Evolutionary conservation across 2,113 vertebrate species (phyloP).

Genomic region (Spea bombifrons): DNA sequence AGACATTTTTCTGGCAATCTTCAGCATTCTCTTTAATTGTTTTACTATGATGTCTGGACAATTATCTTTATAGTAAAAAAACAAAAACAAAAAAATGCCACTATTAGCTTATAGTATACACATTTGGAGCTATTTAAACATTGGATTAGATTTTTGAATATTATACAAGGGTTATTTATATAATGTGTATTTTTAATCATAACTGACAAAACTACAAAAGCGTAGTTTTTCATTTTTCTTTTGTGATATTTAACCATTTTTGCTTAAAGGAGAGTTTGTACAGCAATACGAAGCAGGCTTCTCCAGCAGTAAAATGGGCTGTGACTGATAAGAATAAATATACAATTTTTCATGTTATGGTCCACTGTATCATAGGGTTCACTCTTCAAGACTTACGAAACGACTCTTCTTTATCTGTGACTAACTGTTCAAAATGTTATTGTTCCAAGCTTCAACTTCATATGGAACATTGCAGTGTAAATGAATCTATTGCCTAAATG

Average conservation of each 20-base stretch:
- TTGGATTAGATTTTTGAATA: slow-evolving; percentile 69
- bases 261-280: background rate
- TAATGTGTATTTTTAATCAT: slow-evolving; percentile 70
- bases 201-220: slow-evolving; percentile 71
- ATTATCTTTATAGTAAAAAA: too few relatives aligned
- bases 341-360: slow-evolving; percentile 62
- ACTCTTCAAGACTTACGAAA: slow-evolving; percentile 62
- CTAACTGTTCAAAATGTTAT: slow-evolving; percentile 56
- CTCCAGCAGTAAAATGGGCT: slow-evolving; percentile 45
- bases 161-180: slow-evolving; percentile 82
- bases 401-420: slow-evolving; percentile 61
- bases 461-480: background rate
- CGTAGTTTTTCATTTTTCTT: slow-evolving; percentile 59
- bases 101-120: slow-evolving; percentile 35
- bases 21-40: slow-evolving; percentile 71
- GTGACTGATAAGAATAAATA: slow-evolving; percentile 57
- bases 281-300: slow-evolving; percentile 30
- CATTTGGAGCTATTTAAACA: slow-evolving; percentile 62
- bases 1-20: background rate
- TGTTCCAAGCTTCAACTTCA: slow-evolving; percentile 65
- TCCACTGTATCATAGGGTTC: slow-evolving; percentile 57
- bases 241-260: background rate
- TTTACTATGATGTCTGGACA: slow-evolving; percentile 49
- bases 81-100: background rate
- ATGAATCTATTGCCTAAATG: slow-evolving; percentile 60